phyloP scores from a whole-genome alignment of 2,888 invertebrate genomes.

The Linyphia triangularis region DNA sequence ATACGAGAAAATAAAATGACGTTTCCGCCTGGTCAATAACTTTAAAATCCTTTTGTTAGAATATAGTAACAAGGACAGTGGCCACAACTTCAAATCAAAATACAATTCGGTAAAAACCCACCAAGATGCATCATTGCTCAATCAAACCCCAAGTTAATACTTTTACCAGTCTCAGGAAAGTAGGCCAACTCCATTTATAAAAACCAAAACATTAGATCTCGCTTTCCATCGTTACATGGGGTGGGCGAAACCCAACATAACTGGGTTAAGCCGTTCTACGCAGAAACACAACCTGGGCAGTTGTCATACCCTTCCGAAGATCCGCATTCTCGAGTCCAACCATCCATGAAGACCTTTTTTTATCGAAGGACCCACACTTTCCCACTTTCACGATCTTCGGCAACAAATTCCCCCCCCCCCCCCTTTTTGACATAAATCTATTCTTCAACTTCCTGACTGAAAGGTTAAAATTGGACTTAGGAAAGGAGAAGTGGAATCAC shows the following conservation, averaged over 20 bases:
- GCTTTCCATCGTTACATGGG: constrained; percentile 9
- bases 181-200: constrained; percentile 1
- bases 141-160: too few species aligned
- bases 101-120: too few species aligned
- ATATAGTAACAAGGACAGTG: too few species aligned
- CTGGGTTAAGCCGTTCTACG: constrained; percentile 23
- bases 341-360: constrained; percentile 13
- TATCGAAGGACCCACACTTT: background rate
- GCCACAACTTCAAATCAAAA: too few species aligned
- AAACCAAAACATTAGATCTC: constrained; percentile 20
- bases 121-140: too few species aligned
- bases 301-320: constrained; percentile 22
- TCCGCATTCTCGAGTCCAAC: constrained; percentile 40
- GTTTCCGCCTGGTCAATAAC: too few species aligned
- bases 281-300: background rate
- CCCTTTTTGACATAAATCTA: background rate
- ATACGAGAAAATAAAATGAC: too few species aligned
- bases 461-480: background rate
- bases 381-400: constrained; percentile 21
- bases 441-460: background rate
- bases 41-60: too few species aligned
- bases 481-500: background rate
- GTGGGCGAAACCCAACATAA: constrained; percentile 29
- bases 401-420: background rate
- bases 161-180: background rate